Evolutionary conservation across 1,140 invertebrate species (phyloP), one percentile per base, ranked within the genome.

Genomic region (Gonioctena quinquepunctata): DNA sequence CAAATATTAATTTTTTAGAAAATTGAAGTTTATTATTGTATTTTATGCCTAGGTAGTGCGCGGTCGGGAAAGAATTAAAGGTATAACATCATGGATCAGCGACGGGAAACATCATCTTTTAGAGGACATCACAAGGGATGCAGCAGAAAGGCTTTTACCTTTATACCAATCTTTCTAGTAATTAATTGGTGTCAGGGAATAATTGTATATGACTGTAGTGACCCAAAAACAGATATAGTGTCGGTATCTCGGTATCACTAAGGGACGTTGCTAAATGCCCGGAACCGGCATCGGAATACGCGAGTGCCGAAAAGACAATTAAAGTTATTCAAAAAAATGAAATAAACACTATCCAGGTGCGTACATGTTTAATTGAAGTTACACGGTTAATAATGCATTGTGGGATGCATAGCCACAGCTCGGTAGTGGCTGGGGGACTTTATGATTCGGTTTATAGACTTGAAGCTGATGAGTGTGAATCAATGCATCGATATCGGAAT

Each of bases 371-470:
- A n/a, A 52, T 71, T 5, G 69, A 71, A 68, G 65, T 71, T 7
- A 61, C 42, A 13, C 26, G 69, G 3, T 13, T 68, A 13, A 71
- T 71, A 11, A 66, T 21, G 19, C 33, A 68, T 26, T 71, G 69
- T 52, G 69, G 69, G 7, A 67, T 70, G 68, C 63, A 63, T 27
- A 69, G 67, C 59, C 68, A 70, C 19, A 27, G 56, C 49, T 57
- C 54, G 19, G 54, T 57, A 57, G 54, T 57, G 54, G 26, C 26
- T 4, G 18, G 21, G 16, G 33, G 67, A 28, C 19, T 63, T 50
- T 61, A 19, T 2, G 23, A 23, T 13, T 63, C 25, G 18, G 22
- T 63, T 6, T 42, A 69, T 7, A 27, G n/a, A 8, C 11, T 48
- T 11, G 67, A 57, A 6, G n/a, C 19, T 21, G 21, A 62, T 11